Conservation (phyloP, 2,797 vertebrate genomes). For the Rhinichthys osculus region DNA sequence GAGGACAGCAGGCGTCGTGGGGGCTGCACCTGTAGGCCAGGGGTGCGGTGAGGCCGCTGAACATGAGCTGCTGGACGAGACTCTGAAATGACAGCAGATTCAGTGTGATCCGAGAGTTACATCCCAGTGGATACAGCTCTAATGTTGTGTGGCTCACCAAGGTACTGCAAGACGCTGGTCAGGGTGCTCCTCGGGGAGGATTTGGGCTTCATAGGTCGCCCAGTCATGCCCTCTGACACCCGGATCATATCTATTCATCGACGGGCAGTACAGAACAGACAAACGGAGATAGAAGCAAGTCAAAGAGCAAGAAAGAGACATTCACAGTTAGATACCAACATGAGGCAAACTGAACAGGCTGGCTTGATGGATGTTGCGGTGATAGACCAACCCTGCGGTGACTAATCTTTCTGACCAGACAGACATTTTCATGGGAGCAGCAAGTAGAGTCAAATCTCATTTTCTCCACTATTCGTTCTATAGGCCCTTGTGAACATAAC, state of each 20-base stretch:
- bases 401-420: slow-evolving; percentile 49
- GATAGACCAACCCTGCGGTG: slow-evolving; percentile 30
- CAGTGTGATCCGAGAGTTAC: neutral
- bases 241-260: slow-evolving; percentile 91
- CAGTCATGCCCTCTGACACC: slow-evolving; percentile 88
- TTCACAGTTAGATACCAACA: slow-evolving; percentile 37
- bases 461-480: slow-evolving; percentile 46
- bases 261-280: slow-evolving; percentile 69
- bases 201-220: slow-evolving; percentile 89
- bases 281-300: slow-evolving; percentile 61
- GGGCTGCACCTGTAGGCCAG: slow-evolving; percentile 87
- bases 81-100: slow-evolving; percentile 78
- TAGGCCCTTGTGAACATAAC: slow-evolving; percentile 22
- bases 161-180: slow-evolving; percentile 93
- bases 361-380: slow-evolving; percentile 42
- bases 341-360: slow-evolving; percentile 16
- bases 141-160: slow-evolving; percentile 80
- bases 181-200: slow-evolving; percentile 89
- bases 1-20: slow-evolving; percentile 89
- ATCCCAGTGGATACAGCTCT: slow-evolving; percentile 1
- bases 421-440: slow-evolving; percentile 38
- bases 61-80: slow-evolving; percentile 88
- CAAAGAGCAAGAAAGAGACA: slow-evolving; percentile 53
- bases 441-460: slow-evolving; percentile 40
- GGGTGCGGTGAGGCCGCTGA: slow-evolving; percentile 87